Evolutionary conservation across 2,113 vertebrate genomes (phyloP).

Genomic region (Myrmecobius fasciatus): DNA sequence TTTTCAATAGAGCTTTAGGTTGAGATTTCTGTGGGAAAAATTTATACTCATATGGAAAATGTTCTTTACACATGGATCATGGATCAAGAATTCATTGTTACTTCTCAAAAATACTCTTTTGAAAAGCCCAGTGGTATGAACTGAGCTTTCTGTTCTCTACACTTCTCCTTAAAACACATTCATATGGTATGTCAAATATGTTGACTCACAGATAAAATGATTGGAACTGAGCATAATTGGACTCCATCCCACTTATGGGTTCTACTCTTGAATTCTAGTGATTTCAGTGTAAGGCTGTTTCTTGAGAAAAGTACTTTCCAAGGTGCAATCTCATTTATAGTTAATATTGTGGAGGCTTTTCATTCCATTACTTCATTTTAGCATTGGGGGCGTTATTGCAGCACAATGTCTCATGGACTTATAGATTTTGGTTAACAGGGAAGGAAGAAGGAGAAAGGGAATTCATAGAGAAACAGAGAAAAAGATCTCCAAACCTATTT

Average conservation of each 20-base stretch:
- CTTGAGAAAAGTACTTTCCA: background rate
- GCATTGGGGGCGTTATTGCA: no score
- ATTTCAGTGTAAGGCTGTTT: conserved; percentile 20
- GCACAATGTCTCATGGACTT: background rate
- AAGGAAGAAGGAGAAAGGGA: background rate
- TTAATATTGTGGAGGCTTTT: background rate
- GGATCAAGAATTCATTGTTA: background rate
- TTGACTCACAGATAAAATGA: background rate
- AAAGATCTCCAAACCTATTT: background rate
- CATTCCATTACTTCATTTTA: background rate
- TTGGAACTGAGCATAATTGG: background rate
- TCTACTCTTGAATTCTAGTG: background rate
- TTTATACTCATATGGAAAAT: background rate
- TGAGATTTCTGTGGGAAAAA: conserved; percentile 14
- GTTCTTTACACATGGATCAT: background rate
- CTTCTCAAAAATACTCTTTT: conserved; percentile 13
- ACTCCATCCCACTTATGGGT: conserved; percentile 12
- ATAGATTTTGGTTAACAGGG: background rate
- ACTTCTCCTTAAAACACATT: background rate
- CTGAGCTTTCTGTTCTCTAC: background rate
- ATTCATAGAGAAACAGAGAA: background rate
- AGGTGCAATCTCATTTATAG: background rate
- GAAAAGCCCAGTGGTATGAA: background rate
- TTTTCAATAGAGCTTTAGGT: conserved; percentile 12
- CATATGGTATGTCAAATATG: background rate